Evolutionary conservation across 2,888 invertebrate species (phyloP), one percentile per base, ranked within the genome.

Genomic region (Pollenia amentaria): DNA sequence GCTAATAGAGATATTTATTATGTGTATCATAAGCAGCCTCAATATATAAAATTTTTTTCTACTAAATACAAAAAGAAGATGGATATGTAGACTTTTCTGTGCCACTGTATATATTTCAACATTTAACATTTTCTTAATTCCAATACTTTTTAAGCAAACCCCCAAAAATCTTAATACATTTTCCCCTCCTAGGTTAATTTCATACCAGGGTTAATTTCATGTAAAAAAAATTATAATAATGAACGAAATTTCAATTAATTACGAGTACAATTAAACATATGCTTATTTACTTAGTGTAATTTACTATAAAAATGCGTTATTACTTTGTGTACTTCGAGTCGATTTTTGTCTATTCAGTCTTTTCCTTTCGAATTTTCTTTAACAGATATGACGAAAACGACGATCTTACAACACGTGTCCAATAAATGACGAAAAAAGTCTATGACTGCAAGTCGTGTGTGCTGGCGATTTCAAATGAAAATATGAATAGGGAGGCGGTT

Each of bases 241-340:
- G 9, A n/a, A 16, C 11, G 29, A 76, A 75, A 82, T 60, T 69
- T 18, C 65, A 76, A 86, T 83, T 86, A 86, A 86, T 83, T 83
- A 79, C n/a, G n/a, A n/a, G n/a, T n/a, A n/a, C 57, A 79, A 67
- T 83, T 79, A 79, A 83, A 72, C 86, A 86, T 60, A 76, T 86
- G 86, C 78, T 55, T 55, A n/a, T 55, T 77, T 86, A 75, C 51
- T 79, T 70, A 79, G 79, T 79, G n/a, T 72, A 65, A 83, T 76
- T 79, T 51, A 69, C 75, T 83, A 83, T 48, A 64, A 76, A 69
- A 78, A 78, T 78, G 73, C 73, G 64, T 73, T 70, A 85, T 64
- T 76, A 55, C 38, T 38, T 55, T 80, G 44, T 80, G 44, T 64
- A 65, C 55, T 64, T 55, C 12, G 65, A 72, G 55, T 44, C 44